These are phyloP conservation scores for Arrhamphus sclerolepis DNA, from an alignment of 2,797 vertebrate species.

Conservation along the genomic window DNA sequence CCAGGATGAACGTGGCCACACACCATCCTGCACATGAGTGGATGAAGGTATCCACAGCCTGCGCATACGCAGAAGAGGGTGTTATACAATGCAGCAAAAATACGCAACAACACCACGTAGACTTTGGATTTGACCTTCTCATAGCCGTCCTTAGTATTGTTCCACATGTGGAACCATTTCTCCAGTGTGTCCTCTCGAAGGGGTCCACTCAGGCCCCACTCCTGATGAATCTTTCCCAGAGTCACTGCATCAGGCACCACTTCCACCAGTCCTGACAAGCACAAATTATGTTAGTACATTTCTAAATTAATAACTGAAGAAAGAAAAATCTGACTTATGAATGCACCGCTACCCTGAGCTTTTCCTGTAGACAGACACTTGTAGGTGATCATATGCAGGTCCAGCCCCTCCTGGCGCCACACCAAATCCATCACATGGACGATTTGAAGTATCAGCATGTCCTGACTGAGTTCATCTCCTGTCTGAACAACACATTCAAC, in stretches of 20 bases:
- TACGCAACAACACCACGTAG: background rate
- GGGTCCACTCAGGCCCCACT: slow-evolving; percentile 89
- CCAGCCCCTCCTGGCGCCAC: slow-evolving; percentile 91
- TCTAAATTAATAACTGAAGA: background rate
- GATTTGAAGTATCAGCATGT: slow-evolving; percentile 95
- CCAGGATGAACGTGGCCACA: slow-evolving; percentile 93
- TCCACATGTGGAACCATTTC: slow-evolving; percentile 93
- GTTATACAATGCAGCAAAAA: background rate
- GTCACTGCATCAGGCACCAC: slow-evolving; percentile 93
- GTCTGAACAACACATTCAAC: slow-evolving; percentile 75
- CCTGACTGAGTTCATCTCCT: slow-evolving; percentile 92
- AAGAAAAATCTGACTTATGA: background rate
- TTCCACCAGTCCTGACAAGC: slow-evolving; percentile 88
- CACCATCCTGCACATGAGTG: slow-evolving; percentile 96
- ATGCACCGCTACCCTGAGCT: slow-evolving; percentile 79
- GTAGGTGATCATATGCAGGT: slow-evolving; percentile 94
- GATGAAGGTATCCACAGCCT: slow-evolving; percentile 96
- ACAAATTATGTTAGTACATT: background rate
- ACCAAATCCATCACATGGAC: slow-evolving; percentile 91
- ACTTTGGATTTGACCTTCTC: slow-evolving; percentile 83
- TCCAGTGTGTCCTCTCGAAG: slow-evolving; percentile 91
- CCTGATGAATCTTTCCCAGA: slow-evolving; percentile 91
- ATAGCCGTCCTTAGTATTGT: slow-evolving; percentile 88
- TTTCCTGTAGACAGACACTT: slow-evolving; percentile 90
- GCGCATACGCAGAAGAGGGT: slow-evolving; percentile 1